Percentiles rank a stretch among this genome's conserved stretches.
phyloP scores from a whole-genome alignment of 23 tunicate genomes.

The Ascidia mentula region DNA sequence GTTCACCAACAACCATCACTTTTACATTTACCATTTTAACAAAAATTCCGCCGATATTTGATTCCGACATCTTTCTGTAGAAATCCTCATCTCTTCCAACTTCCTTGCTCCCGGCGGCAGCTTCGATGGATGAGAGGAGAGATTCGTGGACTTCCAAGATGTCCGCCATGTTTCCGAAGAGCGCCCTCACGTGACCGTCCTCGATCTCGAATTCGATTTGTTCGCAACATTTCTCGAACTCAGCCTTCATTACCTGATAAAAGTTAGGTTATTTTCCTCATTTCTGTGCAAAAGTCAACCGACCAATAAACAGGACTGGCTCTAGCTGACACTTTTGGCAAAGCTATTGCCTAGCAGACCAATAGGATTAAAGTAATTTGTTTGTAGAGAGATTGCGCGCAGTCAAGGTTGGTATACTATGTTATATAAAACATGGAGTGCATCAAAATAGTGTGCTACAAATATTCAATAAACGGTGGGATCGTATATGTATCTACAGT shows the following conservation, averaged over 20 bases:
- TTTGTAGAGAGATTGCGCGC: no score
- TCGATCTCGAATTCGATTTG: constrained; percentile 82
- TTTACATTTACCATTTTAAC: constrained; percentile 32
- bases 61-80: neutral
- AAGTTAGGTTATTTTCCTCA: neutral
- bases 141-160: constrained; percentile 28
- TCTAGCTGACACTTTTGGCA: no score
- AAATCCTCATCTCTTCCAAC: neutral
- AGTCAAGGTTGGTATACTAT: no score
- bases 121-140: constrained; percentile 18
- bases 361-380: no score
- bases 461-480: no score
- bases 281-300: neutral
- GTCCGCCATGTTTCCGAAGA: constrained; percentile 63
- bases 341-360: no score
- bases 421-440: no score
- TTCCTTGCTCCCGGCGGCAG: neutral
- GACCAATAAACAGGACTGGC: no score
- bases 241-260: constrained; percentile 56
- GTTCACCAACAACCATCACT: neutral
- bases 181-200: constrained; percentile 82
- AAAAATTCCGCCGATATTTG: constrained; percentile 33
- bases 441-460: no score
- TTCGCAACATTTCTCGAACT: constrained; percentile 54
- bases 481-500: no score